Percentiles rank a stretch among this genome's conserved stretches.
These are phyloP conservation scores for Paragorgia papillata DNA, from an alignment of 92 coral and sea anemone genomes.

Conservation along the genomic window DNA sequence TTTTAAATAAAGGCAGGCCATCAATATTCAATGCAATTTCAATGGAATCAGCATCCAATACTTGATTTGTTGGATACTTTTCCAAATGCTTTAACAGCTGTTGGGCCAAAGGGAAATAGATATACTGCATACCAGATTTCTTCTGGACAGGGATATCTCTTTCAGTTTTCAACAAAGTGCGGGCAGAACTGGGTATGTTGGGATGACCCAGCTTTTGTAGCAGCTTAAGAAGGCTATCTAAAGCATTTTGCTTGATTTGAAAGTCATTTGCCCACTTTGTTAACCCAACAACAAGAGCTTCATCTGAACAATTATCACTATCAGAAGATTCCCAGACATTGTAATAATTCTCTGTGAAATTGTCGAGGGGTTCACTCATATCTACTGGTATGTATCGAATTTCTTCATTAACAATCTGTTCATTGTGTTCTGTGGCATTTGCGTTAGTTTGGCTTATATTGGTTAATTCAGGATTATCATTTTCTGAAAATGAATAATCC, in stretches of 20 bases:
- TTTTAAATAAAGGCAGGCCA: not conserved
- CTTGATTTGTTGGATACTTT: not conserved
- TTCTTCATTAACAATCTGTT: not conserved
- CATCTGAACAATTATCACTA: not conserved
- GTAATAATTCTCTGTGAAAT: not conserved
- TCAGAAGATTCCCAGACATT: not conserved
- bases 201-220: not conserved
- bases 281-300: not conserved
- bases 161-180: not conserved
- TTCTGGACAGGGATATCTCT: not conserved
- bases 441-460: no score
- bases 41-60: not conserved
- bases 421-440: not conserved
- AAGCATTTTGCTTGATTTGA: conserved; percentile 2
- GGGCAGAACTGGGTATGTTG: not conserved
- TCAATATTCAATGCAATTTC: not conserved
- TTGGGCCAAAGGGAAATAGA: not conserved
- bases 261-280: not conserved
- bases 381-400: no score
- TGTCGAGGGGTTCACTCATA: not conserved
- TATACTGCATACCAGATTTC: conserved; percentile 2
- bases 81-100: not conserved
- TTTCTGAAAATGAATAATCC: no score
- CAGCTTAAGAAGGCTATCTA: conserved; percentile 3
- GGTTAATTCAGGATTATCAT: no score